Conservation (phyloP, 2,797 vertebrate species). For the Danio albolineatus region DNA sequence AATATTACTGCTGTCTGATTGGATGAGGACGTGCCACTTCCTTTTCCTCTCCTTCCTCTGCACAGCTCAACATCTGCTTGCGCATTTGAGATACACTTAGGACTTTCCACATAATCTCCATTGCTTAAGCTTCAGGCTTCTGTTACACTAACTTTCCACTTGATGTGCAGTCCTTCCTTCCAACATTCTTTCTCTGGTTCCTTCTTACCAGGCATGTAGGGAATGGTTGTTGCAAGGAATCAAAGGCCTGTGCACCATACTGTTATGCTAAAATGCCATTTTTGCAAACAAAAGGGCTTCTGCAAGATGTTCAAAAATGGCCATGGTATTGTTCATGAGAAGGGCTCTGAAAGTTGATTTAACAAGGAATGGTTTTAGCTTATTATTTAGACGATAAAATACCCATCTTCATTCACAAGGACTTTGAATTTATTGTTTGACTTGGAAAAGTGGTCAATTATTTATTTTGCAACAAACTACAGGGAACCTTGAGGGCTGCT, state of each 20-base stretch:
- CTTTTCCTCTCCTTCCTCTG: constrained; percentile 67
- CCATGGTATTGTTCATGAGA: constrained; percentile 41
- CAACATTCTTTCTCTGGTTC: constrained; percentile 69
- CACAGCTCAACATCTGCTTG: constrained; percentile 81
- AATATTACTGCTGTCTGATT: constrained; percentile 69
- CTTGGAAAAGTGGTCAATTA: not conserved
- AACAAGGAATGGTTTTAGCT: constrained; percentile 41
- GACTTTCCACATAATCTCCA: constrained; percentile 75
- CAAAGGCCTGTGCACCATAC: constrained; percentile 70
- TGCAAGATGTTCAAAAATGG: constrained; percentile 57
- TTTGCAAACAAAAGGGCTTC: constrained; percentile 51
- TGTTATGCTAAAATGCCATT: constrained; percentile 64
- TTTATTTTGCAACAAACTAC: constrained; percentile 20
- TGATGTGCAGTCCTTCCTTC: constrained; percentile 74
- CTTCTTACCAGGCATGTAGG: constrained; percentile 66
- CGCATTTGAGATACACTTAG: constrained; percentile 75
- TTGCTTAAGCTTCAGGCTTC: constrained; percentile 79
- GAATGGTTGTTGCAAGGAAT: constrained; percentile 81
- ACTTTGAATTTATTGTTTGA: constrained; percentile 18
- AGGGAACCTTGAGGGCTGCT: constrained; percentile 25
- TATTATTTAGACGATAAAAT: constrained; percentile 10
- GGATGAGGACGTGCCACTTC: constrained; percentile 65
- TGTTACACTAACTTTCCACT: constrained; percentile 69
- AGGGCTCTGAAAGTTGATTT: constrained; percentile 49
- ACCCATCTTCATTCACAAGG: constrained; percentile 2